phyloP scores from a whole-genome alignment of 2,113 vertebrate species.

The Brachypteracias leptosomus region DNA sequence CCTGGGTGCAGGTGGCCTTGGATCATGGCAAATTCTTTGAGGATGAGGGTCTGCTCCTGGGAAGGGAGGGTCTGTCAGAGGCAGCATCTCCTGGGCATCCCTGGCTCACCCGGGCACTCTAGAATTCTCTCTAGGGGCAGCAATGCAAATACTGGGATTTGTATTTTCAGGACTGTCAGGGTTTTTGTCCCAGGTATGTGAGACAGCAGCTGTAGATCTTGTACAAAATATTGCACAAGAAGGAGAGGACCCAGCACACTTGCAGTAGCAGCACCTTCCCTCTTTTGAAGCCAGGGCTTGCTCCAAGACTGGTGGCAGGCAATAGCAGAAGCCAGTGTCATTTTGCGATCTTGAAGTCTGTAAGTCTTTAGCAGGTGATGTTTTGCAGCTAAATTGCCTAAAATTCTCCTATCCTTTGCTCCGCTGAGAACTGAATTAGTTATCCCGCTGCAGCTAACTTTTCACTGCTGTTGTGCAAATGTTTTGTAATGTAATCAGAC shows the following conservation, averaged over 20 bases:
- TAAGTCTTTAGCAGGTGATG: neutral
- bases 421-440: neutral
- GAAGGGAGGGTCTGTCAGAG: neutral
- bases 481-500: neutral
- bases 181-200: neutral
- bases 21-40: neutral
- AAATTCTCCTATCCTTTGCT: neutral
- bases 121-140: neutral
- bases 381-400: neutral
- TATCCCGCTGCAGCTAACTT: neutral
- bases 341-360: neutral
- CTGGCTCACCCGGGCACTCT: neutral
- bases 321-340: neutral
- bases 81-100: neutral
- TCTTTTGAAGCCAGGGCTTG: neutral
- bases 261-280: neutral
- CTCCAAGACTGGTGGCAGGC: neutral
- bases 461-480: neutral
- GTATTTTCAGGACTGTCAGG: neutral
- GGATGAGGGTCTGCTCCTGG: neutral
- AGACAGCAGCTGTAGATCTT: neutral
- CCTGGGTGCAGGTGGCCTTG: accelerated
- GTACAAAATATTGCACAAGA: neutral
- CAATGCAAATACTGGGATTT: neutral
- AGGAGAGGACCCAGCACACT: too few relatives aligned